These are phyloP conservation scores for Trinectes maculatus DNA, from an alignment of 2,113 vertebrate genomes.

Conservation along the genomic window DNA sequence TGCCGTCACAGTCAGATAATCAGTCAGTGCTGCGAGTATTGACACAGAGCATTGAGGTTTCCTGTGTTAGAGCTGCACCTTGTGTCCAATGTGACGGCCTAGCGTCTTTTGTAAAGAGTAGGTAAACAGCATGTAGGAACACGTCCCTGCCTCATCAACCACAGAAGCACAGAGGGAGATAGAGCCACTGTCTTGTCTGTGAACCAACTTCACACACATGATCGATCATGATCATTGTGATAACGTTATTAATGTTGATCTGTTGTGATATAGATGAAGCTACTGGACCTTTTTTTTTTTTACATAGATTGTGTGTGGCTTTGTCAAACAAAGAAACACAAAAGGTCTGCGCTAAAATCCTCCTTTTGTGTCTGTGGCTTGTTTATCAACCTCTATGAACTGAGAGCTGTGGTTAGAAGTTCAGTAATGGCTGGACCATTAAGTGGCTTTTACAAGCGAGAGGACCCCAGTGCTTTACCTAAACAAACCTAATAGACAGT, in stretches of 20 bases:
- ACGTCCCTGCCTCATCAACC: slow-evolving; percentile 57
- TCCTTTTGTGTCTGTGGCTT: slow-evolving; percentile 25
- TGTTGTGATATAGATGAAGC: neutral
- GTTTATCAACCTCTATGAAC: slow-evolving; percentile 30
- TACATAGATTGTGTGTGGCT: neutral
- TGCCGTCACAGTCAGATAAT: slow-evolving; percentile 33
- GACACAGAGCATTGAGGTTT: slow-evolving; percentile 63
- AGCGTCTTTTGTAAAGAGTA: slow-evolving; percentile 67
- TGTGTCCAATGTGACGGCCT: slow-evolving; percentile 41
- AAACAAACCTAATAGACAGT: neutral
- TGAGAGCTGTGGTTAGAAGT: slow-evolving; percentile 28
- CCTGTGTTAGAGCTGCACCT: slow-evolving; percentile 38
- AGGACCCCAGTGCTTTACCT: neutral
- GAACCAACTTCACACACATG: slow-evolving; percentile 1
- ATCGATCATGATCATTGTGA: slow-evolving; percentile 8
- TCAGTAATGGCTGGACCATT: slow-evolving; percentile 33
- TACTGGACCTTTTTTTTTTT: neutral
- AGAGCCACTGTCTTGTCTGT: slow-evolving; percentile 12
- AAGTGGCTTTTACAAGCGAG: slow-evolving; percentile 18
- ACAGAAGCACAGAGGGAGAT: neutral
- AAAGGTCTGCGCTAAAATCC: slow-evolving; percentile 7
- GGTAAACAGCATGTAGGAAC: slow-evolving; percentile 70
- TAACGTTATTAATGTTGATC: neutral
- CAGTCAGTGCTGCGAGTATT: slow-evolving; percentile 45
- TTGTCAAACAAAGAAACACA: neutral